phyloP scores from a whole-genome alignment of 2,888 invertebrate species.

The Tipula confusa region DNA sequence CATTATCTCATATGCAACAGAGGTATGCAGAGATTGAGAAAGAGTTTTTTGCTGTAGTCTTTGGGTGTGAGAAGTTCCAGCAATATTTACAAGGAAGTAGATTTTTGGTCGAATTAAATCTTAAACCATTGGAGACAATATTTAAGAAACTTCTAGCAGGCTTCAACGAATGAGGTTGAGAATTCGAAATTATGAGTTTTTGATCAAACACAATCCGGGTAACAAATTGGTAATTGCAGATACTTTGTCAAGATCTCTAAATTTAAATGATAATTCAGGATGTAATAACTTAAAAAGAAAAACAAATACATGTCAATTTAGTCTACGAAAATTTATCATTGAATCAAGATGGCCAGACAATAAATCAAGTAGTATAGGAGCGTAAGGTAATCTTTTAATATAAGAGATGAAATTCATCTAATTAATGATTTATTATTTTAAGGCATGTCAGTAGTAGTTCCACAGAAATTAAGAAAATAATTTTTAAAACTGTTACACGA shows the following conservation, averaged over 20 bases:
- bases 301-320: not conserved
- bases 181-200: not conserved
- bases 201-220: not conserved
- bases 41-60: not conserved
- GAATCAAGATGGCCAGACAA: not conserved
- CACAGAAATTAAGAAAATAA: constrained; percentile 36
- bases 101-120: not conserved
- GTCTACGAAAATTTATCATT: not conserved
- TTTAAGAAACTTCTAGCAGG: not conserved
- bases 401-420: constrained; percentile 34
- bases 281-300: not conserved
- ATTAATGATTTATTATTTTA: constrained; percentile 34
- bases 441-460: constrained; percentile 35
- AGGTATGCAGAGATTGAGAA: too few relatives aligned
- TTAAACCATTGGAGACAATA: not conserved
- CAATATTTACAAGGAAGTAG: not conserved
- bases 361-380: not conserved
- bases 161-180: not conserved
- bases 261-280: not conserved
- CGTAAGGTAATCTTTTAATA: constrained; percentile 33
- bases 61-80: not conserved
- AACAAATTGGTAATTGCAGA: not conserved
- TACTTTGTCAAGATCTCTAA: not conserved
- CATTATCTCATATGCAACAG: too few relatives aligned
- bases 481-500: constrained; percentile 39